Evolutionary conservation across 2,888 invertebrate species (phyloP).

Genomic region (Hipparchia sbordonii): DNA sequence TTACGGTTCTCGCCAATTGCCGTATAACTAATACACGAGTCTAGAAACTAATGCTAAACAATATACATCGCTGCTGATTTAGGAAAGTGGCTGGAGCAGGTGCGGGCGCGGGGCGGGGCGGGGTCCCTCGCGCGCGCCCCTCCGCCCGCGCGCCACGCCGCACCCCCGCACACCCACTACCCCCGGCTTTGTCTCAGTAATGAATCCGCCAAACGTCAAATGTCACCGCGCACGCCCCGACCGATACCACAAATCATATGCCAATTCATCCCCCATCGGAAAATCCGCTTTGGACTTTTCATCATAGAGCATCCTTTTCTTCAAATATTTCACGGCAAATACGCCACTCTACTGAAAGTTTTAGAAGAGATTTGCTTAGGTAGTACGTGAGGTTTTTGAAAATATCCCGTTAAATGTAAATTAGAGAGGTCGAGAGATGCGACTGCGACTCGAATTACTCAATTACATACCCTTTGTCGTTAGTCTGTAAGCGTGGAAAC

Average conservation of each 20-base stretch:
- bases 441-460: constrained; percentile 57
- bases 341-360: constrained; percentile 31
- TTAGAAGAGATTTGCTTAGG: constrained; percentile 62
- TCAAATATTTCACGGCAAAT: background rate
- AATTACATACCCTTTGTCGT: constrained; percentile 41
- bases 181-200: constrained; percentile 77
- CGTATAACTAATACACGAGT: constrained; percentile 16
- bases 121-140: constrained; percentile 50
- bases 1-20: background rate
- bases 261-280: constrained; percentile 56
- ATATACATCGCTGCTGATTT: constrained; percentile 73
- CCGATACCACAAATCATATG: constrained; percentile 67
- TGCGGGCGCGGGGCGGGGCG: constrained; percentile 42
- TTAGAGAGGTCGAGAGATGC: constrained; percentile 64
- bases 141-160: constrained; percentile 27
- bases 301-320: constrained; percentile 35
- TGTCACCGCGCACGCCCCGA: constrained; percentile 74
- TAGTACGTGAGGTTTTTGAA: constrained; percentile 71
- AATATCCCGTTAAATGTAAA: constrained; percentile 71
- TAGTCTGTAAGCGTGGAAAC: constrained; percentile 31
- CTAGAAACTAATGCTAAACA: constrained; percentile 57
- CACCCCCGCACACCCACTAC: constrained; percentile 44
- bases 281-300: constrained; percentile 52
- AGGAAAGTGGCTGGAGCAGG: constrained; percentile 71
- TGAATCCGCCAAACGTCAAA: constrained; percentile 80